Conservation (phyloP, 2,797 vertebrate species). For the Sandelia bainsii region DNA sequence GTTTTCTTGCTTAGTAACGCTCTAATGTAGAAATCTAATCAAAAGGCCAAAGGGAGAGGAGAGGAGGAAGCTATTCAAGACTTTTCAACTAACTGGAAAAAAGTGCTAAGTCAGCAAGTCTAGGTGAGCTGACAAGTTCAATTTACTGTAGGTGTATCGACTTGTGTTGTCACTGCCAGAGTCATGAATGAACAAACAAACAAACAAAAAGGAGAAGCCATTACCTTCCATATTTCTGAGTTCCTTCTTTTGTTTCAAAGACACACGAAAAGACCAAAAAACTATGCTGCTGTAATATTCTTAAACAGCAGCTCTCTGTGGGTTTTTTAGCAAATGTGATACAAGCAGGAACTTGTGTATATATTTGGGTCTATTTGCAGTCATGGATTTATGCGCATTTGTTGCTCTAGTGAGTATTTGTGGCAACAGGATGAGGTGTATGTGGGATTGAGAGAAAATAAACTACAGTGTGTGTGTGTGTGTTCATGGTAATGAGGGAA, state of each 20-base stretch:
- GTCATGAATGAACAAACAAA: not conserved
- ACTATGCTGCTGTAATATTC: not conserved
- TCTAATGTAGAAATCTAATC: not conserved
- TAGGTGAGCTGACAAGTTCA: not conserved
- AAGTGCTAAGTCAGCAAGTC: not conserved
- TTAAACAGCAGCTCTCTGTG: not conserved
- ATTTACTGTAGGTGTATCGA: not conserved
- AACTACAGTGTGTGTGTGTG: slow-evolving; percentile 11
- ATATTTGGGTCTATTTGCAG: not conserved
- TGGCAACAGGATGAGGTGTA: not conserved
- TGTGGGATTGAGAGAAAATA: not conserved
- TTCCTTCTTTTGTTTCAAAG: no score
- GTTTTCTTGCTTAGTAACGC: not conserved
- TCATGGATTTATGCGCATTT: not conserved
- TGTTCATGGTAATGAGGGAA: not conserved
- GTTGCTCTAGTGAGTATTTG: not conserved
- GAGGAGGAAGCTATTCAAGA: not conserved
- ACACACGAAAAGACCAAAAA: not conserved
- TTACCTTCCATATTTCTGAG: not conserved
- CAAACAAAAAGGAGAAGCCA: not conserved
- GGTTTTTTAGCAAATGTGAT: not conserved
- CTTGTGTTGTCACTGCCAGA: not conserved
- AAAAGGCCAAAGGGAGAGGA: not conserved
- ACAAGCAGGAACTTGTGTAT: not conserved
- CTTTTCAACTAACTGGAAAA: not conserved